Conservation (phyloP, 2,113 vertebrate genomes). For the Orthochromis malagaraziensis region DNA sequence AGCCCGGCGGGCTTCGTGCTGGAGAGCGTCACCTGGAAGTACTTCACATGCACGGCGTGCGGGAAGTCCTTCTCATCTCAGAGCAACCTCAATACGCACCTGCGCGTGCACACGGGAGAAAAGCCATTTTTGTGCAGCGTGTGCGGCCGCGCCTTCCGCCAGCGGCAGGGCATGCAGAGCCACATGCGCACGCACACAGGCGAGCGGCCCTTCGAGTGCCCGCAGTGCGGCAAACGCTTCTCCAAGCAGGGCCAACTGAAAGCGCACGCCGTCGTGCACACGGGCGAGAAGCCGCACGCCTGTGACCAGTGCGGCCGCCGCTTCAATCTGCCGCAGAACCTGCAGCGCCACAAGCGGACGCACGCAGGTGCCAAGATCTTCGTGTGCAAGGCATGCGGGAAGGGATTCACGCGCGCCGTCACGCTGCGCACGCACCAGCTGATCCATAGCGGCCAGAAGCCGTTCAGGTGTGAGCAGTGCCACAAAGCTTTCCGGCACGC, state of each 20-base stretch:
- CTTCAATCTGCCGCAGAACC: conserved; percentile 69
- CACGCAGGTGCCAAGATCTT: conserved; percentile 62
- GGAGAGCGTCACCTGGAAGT: conserved; percentile 13
- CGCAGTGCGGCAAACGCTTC: conserved; percentile 61
- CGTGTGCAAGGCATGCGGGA: conserved; percentile 53
- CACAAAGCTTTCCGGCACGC: conserved; percentile 63
- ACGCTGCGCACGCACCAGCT: conserved; percentile 64
- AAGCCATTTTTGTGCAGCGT: conserved; percentile 50
- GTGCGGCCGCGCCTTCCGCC: conserved; percentile 54
- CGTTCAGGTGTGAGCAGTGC: conserved; percentile 57
- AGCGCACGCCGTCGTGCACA: conserved; percentile 63
- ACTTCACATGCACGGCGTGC: conserved; percentile 43
- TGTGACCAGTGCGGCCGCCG: conserved; percentile 62
- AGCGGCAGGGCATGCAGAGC: conserved; percentile 53
- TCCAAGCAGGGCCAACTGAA: conserved; percentile 62
- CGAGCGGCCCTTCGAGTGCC: conserved; percentile 51
- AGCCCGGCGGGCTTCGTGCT: not conserved
- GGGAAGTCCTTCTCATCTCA: conserved; percentile 55
- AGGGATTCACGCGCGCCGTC: conserved; percentile 67
- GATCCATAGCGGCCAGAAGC: conserved; percentile 70
- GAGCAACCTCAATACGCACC: conserved; percentile 51
- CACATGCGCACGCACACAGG: conserved; percentile 52
- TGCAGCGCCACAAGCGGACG: conserved; percentile 56
- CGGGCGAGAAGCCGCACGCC: conserved; percentile 52
- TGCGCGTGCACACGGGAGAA: conserved; percentile 51